phyloP scores from a whole-genome alignment of 2,888 invertebrate genomes.

The Gymnosoma rotundatum region DNA sequence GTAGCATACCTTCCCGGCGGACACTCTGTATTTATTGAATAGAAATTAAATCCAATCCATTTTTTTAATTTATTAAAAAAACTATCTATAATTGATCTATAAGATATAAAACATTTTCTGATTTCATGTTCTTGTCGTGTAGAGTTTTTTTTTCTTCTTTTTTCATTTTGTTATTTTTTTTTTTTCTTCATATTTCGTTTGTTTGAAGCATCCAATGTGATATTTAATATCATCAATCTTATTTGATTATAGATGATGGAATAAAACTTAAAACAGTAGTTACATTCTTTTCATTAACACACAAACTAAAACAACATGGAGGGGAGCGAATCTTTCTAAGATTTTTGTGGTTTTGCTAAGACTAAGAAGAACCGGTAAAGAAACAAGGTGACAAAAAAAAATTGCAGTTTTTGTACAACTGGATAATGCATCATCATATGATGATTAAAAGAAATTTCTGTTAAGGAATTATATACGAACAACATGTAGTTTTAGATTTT shows the following conservation, averaged over 20 bases:
- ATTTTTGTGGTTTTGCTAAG: conserved; percentile 55
- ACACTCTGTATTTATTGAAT: too few relatives aligned
- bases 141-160: too few relatives aligned
- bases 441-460: neutral
- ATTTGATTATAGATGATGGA: conserved; percentile 3
- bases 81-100: conserved; percentile 1
- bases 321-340: conserved; percentile 33
- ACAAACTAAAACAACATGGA: neutral
- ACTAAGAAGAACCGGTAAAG: conserved; percentile 11
- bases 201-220: conserved; percentile 17
- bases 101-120: neutral
- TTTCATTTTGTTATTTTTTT: neutral
- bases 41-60: too few relatives aligned
- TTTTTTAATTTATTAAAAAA: too few relatives aligned
- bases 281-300: conserved; percentile 24
- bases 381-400: conserved; percentile 29
- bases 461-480: too few relatives aligned
- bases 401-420: conserved; percentile 21
- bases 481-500: conserved; percentile 3
- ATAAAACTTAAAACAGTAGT: conserved; percentile 45
- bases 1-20: too few relatives aligned
- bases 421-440: neutral
- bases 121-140: neutral
- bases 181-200: neutral
- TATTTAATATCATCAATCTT: conserved; percentile 65